Conservation (phyloP, 2,113 vertebrate species). For the Pica pica region DNA sequence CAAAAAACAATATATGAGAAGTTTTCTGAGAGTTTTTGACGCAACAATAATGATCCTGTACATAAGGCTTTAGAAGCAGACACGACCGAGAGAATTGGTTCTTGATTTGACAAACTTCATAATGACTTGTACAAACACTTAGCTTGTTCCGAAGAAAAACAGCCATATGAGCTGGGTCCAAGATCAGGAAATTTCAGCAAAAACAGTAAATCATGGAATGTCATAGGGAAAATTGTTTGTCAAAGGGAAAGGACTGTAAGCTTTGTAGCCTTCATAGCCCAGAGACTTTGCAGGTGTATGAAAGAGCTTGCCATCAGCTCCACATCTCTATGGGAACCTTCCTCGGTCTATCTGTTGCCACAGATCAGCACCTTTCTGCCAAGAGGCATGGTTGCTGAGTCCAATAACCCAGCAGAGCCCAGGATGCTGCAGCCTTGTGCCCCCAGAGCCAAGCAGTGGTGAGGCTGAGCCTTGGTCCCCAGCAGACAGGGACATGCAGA, state of each 20-base stretch:
- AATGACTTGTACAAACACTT: background rate
- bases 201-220: background rate
- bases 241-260: background rate
- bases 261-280: background rate
- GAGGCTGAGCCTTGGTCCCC: background rate
- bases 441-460: background rate
- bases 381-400: background rate
- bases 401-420: rapidly evolving
- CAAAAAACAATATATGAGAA: background rate
- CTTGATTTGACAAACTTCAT: background rate
- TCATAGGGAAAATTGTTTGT: background rate
- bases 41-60: background rate
- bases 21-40: background rate
- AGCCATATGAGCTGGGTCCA: background rate
- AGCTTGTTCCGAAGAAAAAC: background rate
- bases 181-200: background rate
- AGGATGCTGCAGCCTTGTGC: background rate
- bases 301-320: background rate
- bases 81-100: background rate
- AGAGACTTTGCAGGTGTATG: background rate
- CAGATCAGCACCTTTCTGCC: background rate
- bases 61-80: background rate
- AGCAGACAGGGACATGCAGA: background rate
- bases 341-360: background rate
- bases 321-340: background rate